Evolutionary conservation across 2,888 invertebrate genomes (phyloP).

Genomic region (Arge pagana): DNA sequence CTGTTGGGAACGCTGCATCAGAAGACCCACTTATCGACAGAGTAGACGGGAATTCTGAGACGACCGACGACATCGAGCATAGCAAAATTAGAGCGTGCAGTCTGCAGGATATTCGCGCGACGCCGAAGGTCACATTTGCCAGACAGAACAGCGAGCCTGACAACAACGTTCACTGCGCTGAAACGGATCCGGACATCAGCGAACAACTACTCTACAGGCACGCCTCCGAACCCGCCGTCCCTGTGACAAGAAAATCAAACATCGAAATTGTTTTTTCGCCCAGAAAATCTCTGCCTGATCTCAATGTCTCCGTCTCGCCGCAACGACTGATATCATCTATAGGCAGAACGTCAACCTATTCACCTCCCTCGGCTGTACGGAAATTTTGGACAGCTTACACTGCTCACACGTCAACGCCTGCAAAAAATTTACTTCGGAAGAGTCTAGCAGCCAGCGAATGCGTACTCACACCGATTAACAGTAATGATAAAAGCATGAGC

Average conservation of each 20-base stretch:
- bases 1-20: constrained; percentile 4
- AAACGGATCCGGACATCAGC: constrained; percentile 15
- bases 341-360: constrained; percentile 6
- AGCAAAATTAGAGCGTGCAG: constrained; percentile 10
- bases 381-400: constrained; percentile 44
- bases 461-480: constrained; percentile 60
- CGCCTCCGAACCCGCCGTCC: constrained; percentile 40
- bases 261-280: constrained; percentile 32
- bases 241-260: constrained; percentile 28
- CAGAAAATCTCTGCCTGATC: constrained; percentile 22
- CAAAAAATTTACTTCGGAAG: constrained; percentile 46
- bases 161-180: constrained; percentile 44
- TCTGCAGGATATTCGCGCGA: constrained; percentile 14
- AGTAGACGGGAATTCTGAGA: not conserved
- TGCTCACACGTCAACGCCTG: constrained; percentile 53
- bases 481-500: constrained; percentile 79
- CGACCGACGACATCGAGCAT: too few relatives aligned
- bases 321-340: constrained; percentile 11
- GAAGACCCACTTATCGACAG: too few relatives aligned
- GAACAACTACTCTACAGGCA: constrained; percentile 35
- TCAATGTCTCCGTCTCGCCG: constrained; percentile 2
- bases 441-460: constrained; percentile 48
- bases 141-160: constrained; percentile 48
- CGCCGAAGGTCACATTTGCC: constrained; percentile 29
- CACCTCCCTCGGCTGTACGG: constrained; percentile 44